These are phyloP conservation scores for Drosophila subpulchrella DNA, from an alignment of 1,140 invertebrate species.

Conservation along the genomic window DNA sequence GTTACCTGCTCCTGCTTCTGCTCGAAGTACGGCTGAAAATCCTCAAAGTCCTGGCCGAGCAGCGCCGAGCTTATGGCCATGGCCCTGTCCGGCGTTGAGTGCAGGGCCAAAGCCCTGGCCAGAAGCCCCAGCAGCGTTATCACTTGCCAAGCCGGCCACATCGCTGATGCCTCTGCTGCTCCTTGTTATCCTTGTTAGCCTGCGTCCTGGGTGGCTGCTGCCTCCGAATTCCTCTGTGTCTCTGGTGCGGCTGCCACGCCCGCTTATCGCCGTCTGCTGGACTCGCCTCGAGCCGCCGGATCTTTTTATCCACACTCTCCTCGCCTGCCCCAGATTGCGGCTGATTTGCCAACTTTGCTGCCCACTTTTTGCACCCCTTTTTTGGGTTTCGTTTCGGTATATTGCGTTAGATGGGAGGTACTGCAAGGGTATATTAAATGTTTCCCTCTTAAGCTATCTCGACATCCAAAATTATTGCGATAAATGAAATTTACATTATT, in stretches of 20 bases:
- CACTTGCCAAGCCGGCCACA: slow-evolving; percentile 58
- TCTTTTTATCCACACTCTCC: slow-evolving; percentile 59
- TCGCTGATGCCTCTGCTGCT: slow-evolving; percentile 25
- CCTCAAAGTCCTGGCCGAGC: slow-evolving; percentile 39
- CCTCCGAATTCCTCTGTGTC: neutral
- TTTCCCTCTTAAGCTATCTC: neutral
- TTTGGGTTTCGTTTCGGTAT: slow-evolving; percentile 31
- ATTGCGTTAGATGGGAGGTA: slow-evolving; percentile 20
- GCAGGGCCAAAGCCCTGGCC: slow-evolving; percentile 46
- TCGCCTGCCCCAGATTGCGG: slow-evolving; percentile 48
- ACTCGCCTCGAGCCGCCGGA: slow-evolving; percentile 25
- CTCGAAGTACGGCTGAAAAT: slow-evolving; percentile 43
- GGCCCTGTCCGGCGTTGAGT: slow-evolving; percentile 48
- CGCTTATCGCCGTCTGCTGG: slow-evolving; percentile 59
- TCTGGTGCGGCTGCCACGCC: slow-evolving; percentile 55
- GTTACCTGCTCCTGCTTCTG: slow-evolving; percentile 14
- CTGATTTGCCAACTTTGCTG: slow-evolving; percentile 76
- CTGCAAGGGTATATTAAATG: no score
- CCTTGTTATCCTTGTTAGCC: slow-evolving; percentile 22
- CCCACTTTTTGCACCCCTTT: slow-evolving; percentile 11
- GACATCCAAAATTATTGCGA: no score
- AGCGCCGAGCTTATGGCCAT: slow-evolving; percentile 59
- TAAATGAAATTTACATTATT: no score
- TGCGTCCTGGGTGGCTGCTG: slow-evolving; percentile 12
- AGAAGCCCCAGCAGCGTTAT: slow-evolving; percentile 53